Evolutionary conservation across 2,113 vertebrate genomes (phyloP).

Genomic region (Pelvicachromis taeniatus): DNA sequence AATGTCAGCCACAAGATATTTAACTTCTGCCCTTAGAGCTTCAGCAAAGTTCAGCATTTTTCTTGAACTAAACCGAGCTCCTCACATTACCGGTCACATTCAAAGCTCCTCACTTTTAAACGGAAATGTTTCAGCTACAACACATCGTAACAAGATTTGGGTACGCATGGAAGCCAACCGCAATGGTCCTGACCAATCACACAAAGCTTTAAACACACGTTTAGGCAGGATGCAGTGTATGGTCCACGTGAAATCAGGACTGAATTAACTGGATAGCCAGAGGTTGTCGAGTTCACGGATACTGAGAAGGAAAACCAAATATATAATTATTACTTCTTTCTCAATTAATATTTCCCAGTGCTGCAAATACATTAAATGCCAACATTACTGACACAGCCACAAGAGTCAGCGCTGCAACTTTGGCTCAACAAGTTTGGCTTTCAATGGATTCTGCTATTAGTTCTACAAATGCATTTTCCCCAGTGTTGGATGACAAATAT

Average conservation of each 20-base stretch:
- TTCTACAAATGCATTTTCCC: fast-evolving
- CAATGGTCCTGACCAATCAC: fast-evolving
- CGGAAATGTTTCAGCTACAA: background rate
- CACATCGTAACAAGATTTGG: background rate
- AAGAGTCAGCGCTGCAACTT: background rate
- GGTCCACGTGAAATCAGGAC: background rate
- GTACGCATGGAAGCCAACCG: background rate
- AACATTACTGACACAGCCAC: background rate
- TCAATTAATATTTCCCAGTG: background rate
- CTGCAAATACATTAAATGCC: background rate
- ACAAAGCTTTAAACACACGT: background rate
- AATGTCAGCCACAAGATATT: background rate
- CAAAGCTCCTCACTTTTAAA: background rate
- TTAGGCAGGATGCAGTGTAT: background rate
- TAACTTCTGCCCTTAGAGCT: background rate
- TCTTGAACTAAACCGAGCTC: background rate
- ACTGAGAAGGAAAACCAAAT: background rate
- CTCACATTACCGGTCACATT: background rate
- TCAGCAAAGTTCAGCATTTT: background rate
- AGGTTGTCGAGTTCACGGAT: background rate
- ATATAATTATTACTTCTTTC: background rate
- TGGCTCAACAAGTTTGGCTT: background rate
- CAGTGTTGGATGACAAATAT: background rate
- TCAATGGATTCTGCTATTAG: background rate
- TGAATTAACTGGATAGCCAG: background rate